A percentile compares a stretch with the other conserved stretches of the same genome.
Evolutionary conservation across 2,797 vertebrate genomes (phyloP).

Genomic region (Myripristis murdjan): DNA sequence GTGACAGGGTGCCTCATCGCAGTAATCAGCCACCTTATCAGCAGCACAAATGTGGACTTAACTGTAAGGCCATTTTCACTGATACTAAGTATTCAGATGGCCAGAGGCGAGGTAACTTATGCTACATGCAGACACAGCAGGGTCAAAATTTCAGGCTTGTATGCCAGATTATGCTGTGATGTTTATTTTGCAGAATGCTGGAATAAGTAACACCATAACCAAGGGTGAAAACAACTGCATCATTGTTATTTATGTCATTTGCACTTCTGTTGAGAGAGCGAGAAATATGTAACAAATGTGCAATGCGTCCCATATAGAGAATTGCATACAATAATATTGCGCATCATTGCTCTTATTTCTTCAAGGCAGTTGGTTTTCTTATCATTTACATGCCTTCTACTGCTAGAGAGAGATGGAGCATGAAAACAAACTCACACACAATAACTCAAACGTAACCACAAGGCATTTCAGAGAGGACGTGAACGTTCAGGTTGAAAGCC

Average conservation of each 20-base stretch:
- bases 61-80: constrained; percentile 37
- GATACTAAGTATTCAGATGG: constrained; percentile 45
- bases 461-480: constrained; percentile 26
- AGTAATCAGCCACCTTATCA: constrained; percentile 76
- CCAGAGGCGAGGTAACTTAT: constrained; percentile 28
- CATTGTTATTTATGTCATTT: constrained; percentile 26
- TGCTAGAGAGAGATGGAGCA: constrained; percentile 30
- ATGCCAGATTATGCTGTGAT: constrained; percentile 47
- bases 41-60: constrained; percentile 50
- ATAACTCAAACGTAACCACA: constrained; percentile 25
- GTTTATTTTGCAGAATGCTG: constrained; percentile 25
- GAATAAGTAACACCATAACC: constrained; percentile 39
- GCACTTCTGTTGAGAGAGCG: too few relatives aligned
- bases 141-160: constrained; percentile 53
- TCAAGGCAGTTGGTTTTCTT: too few relatives aligned
- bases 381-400: not conserved
- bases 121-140: constrained; percentile 48
- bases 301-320: not conserved
- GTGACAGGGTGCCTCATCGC: constrained; percentile 78
- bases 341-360: too few relatives aligned
- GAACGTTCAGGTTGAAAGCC: not conserved
- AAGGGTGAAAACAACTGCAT: constrained; percentile 39
- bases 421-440: constrained; percentile 30
- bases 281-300: too few relatives aligned
- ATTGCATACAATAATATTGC: not conserved